Evolutionary conservation across 2,888 invertebrate genomes (phyloP), one percentile per base, ranked within the genome.

Genomic region (Mimachlamys varia): DNA sequence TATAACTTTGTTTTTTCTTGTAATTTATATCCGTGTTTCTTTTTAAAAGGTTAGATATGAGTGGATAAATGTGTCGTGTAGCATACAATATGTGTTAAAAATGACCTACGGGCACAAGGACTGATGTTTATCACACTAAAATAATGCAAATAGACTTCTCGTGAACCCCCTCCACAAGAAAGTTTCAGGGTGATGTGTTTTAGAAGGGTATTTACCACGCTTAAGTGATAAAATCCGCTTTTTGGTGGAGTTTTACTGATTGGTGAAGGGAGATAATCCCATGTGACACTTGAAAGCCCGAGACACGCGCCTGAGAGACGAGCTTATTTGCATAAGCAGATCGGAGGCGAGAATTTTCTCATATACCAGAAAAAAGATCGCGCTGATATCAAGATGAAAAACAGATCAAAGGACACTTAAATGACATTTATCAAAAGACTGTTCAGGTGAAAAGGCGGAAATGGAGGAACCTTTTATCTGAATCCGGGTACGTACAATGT

Each of bases 291-390:
- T 89, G 62, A 33, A 89, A 89, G 88, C 89, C 89, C 88, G 62
- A 88, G 91, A 87, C 91, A 91, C 91, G 91, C 91, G 91, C 87
- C 88, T 50, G 50, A 58, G 37, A 87, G 76, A 55, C 4, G 44
- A 87, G 55, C 88, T 91, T 76, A 88, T 91, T 91, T 91, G 89
- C 91, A 91, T 91, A 89, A 88, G 76, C 76, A 37, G 89, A 88
- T 91, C 88, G 89, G 89, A 89, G 76, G 88, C 89, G 76, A 88
- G 76, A 76, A 27, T 33, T 76, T 76, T 27, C 76, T 27, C 76
- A 33, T 76, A 76, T 76, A 33, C 76, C 76, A 76, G 76, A 76
- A 76, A 76, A 62, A 76, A 62, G 3, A 76, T 10, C 12, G 27
- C 13, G 15, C 22, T 76, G 76, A 22, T 76, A 76, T 27, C 76